Percentiles rank a stretch among this genome's conserved stretches.
Evolutionary conservation across 2,888 invertebrate genomes (phyloP).

Genomic region (Hecatera dysodea): DNA sequence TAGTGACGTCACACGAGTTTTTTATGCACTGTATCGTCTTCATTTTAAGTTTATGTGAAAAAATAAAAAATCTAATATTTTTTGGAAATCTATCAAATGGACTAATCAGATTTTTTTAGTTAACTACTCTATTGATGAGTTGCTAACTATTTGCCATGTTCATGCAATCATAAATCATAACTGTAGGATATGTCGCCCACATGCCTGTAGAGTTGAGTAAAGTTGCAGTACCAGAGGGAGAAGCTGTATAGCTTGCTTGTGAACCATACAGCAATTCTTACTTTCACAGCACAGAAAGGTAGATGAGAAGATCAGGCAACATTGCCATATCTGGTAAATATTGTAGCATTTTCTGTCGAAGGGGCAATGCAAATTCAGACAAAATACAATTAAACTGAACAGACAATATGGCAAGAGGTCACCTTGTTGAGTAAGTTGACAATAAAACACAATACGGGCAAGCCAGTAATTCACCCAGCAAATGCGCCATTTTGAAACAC

Average conservation of each 20-base stretch:
- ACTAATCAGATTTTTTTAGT: no score
- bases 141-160: background rate
- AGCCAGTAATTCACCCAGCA: constrained; percentile 18
- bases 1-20: no score
- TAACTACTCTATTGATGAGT: background rate
- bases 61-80: no score
- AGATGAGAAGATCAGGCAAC: background rate
- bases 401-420: constrained; percentile 1
- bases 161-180: background rate
- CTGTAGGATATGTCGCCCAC: no score
- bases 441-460: constrained; percentile 3
- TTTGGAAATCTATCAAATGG: no score
- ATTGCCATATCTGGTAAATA: background rate
- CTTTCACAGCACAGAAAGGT: background rate
- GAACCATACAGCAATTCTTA: background rate
- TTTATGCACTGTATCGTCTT: no score
- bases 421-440: constrained; percentile 18
- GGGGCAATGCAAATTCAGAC: background rate
- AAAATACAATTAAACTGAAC: constrained; percentile 6
- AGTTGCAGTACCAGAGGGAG: background rate
- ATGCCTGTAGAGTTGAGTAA: background rate
- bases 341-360: background rate
- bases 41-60: no score
- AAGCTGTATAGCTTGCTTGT: background rate
- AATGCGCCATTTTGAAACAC: constrained; percentile 20